These are phyloP conservation scores for Sula dactylatra DNA, from an alignment of 2,113 vertebrate genomes.

Conservation along the genomic window DNA sequence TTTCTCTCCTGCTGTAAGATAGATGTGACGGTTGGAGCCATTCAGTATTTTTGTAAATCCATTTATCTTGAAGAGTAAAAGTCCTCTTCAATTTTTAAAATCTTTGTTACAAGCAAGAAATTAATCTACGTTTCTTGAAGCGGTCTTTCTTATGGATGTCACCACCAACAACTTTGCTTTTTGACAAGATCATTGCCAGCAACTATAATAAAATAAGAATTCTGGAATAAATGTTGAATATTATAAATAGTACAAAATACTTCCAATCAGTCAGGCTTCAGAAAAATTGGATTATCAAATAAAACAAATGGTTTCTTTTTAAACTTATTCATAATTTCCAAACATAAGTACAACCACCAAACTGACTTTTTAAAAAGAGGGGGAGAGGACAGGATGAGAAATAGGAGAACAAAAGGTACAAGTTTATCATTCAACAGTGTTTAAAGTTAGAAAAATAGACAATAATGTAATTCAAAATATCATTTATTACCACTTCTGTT, in stretches of 20 bases:
- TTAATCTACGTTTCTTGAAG: not conserved
- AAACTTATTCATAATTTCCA: not conserved
- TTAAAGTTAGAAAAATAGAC: not conserved
- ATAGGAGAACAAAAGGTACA: not conserved
- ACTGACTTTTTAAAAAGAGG: not conserved
- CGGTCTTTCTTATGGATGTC: not conserved
- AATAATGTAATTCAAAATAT: not conserved
- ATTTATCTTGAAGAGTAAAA: not conserved
- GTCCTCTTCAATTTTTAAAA: not conserved
- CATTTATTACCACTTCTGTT: not conserved
- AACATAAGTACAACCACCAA: not conserved
- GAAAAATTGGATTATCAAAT: not conserved
- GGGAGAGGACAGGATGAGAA: not conserved
- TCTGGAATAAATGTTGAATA: not conserved
- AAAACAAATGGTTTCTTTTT: not conserved
- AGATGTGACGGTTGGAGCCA: not conserved
- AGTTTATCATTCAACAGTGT: not conserved
- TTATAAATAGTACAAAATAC: not conserved
- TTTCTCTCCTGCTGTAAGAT: not conserved
- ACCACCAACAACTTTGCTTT: not conserved
- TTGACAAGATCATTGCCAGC: not conserved
- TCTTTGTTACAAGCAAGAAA: not conserved
- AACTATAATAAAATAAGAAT: not conserved
- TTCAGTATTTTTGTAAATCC: not conserved
- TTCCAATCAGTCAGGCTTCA: not conserved